phyloP scores from a whole-genome alignment of 1,140 invertebrate genomes.

The Leptinotarsa defecta region DNA sequence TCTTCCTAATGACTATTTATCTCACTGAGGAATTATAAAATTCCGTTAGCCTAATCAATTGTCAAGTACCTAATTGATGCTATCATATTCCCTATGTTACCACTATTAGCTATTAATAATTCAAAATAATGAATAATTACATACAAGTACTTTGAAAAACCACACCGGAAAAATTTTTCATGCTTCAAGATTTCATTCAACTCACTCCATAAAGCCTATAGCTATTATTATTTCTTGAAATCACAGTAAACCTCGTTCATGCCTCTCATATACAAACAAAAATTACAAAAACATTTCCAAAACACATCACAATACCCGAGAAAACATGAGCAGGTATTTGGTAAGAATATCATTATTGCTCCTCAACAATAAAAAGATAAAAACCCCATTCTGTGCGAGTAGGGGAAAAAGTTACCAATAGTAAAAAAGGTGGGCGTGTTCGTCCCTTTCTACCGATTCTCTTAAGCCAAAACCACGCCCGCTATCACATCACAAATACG shows the following conservation, averaged over 20 bases:
- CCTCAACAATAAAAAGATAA: conserved; percentile 32
- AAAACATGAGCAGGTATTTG: conserved; percentile 48
- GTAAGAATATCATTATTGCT: conserved; percentile 40
- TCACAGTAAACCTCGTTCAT: not conserved
- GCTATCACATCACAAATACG: conserved; percentile 36
- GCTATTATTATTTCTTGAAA: not conserved
- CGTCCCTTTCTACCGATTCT: conserved; percentile 42
- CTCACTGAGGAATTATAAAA: too few species aligned
- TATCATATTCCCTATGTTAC: too few species aligned
- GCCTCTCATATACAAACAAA: conserved; percentile 1
- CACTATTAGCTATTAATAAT: not conserved
- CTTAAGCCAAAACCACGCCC: conserved; percentile 40
- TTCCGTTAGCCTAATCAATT: too few species aligned
- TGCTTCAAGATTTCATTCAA: not conserved
- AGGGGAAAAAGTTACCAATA: conserved; percentile 49
- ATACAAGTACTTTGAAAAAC: not conserved
- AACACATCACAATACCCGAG: conserved; percentile 37
- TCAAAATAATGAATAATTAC: not conserved
- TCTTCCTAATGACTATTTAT: too few species aligned
- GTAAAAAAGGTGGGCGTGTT: conserved; percentile 49
- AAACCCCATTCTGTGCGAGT: conserved; percentile 30
- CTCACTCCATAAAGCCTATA: not conserved
- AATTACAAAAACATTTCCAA: conserved; percentile 34
- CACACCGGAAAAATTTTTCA: conserved; percentile 5
- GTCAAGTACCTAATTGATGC: too few species aligned